Percentiles rank a stretch among this genome's conserved stretches.
Evolutionary conservation across 2,113 vertebrate genomes (phyloP).

Genomic region (Halichoerus grypus): DNA sequence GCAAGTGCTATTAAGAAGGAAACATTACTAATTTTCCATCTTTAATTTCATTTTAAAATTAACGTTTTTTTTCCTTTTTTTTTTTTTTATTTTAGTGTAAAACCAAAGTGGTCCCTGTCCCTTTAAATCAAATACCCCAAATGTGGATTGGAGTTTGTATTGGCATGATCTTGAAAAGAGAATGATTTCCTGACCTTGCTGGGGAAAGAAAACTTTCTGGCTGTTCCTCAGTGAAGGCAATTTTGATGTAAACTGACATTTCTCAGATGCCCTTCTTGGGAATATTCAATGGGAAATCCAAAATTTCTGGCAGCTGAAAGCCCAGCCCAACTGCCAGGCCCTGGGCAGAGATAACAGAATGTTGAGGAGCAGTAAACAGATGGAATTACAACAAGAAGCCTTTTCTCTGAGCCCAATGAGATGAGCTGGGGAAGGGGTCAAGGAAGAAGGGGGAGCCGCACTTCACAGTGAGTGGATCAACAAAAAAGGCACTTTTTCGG

Average conservation of each 20-base stretch:
- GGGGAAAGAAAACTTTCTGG: slow-evolving; percentile 27
- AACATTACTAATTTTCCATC: not conserved
- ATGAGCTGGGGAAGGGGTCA: slow-evolving; percentile 50
- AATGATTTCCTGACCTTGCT: slow-evolving; percentile 17
- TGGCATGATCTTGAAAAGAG: slow-evolving; percentile 56
- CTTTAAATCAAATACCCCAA: slow-evolving; percentile 67
- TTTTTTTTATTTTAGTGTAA: not conserved
- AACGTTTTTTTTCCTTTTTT: not conserved
- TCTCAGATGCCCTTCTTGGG: slow-evolving; percentile 77
- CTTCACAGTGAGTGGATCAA: slow-evolving; percentile 1
- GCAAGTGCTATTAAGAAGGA: not conserved
- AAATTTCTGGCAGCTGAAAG: slow-evolving; percentile 75
- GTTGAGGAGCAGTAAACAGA: slow-evolving; percentile 2
- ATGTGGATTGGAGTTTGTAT: slow-evolving; percentile 38
- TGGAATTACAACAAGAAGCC: slow-evolving; percentile 68
- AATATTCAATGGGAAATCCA: slow-evolving; percentile 69
- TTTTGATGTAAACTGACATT: slow-evolving; percentile 75
- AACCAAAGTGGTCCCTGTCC: not conserved
- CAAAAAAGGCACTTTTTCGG: slow-evolving; percentile 72
- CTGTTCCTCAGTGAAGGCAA: slow-evolving; percentile 25
- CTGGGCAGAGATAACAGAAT: slow-evolving; percentile 77
- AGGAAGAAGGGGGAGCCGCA: not conserved
- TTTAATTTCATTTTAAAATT: slow-evolving; percentile 35
- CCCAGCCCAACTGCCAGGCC: slow-evolving; percentile 63
- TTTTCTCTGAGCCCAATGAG: slow-evolving; percentile 39